Evolutionary conservation across 2,797 vertebrate species (phyloP).

Genomic region (Neomorphus geoffroyi): DNA sequence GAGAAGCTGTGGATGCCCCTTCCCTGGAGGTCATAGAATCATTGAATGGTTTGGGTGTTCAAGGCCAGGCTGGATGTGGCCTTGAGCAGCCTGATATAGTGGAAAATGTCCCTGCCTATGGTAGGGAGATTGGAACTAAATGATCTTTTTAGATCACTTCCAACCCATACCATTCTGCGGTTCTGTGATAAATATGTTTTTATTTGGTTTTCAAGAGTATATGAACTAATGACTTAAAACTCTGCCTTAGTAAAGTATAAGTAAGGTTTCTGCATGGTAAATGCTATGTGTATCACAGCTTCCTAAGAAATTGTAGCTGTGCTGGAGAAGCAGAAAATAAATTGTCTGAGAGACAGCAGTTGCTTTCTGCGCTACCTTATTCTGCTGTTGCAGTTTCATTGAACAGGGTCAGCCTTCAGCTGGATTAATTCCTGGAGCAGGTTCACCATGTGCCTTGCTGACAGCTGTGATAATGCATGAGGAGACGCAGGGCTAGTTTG

Average conservation of each 20-base stretch:
- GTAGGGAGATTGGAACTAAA: no score
- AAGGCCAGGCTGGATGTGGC: no score
- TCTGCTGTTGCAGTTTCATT: not conserved
- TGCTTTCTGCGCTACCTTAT: not conserved
- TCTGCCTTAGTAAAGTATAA: not conserved
- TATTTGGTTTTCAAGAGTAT: not conserved
- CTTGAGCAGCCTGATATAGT: no score
- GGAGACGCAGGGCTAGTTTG: not conserved
- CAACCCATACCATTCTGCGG: no score
- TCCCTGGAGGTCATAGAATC: no score
- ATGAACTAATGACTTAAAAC: not conserved
- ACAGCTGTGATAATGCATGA: not conserved
- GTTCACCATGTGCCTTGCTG: rapidly evolving
- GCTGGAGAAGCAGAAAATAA: not conserved
- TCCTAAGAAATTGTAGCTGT: not conserved
- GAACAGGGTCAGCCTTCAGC: not conserved
- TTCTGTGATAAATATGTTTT: rapidly evolving
- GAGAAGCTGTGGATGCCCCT: no score
- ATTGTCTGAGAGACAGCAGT: not conserved
- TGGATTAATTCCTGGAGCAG: not conserved
- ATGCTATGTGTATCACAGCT: not conserved
- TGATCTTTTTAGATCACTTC: no score
- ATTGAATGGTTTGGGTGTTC: no score
- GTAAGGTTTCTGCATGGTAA: not conserved
- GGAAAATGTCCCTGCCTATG: no score